Percentiles rank a stretch among this genome's conserved stretches.
Conservation (phyloP, 2,888 invertebrate species). For the Acrobasis consociella region DNA sequence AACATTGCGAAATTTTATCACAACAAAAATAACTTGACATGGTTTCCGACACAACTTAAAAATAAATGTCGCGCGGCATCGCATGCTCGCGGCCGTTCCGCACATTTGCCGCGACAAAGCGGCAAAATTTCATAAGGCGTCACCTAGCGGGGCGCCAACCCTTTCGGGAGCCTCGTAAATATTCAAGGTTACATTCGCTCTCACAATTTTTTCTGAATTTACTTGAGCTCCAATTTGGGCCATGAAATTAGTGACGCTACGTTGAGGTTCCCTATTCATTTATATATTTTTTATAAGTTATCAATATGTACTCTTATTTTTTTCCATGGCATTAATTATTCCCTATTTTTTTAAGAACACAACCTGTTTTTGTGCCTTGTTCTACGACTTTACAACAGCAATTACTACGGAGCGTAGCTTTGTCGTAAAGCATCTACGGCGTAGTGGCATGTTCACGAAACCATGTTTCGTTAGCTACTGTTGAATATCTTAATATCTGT, state of each 20-base stretch:
- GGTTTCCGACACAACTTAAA: slow-evolving; percentile 2
- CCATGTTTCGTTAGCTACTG: too few relatives aligned
- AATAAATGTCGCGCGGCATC: slow-evolving; percentile 6
- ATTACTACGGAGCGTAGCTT: too few relatives aligned
- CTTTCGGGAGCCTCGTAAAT: slow-evolving; percentile 67
- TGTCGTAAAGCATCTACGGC: too few relatives aligned
- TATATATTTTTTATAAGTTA: too few relatives aligned
- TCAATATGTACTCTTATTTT: too few relatives aligned
- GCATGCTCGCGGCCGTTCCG: slow-evolving; percentile 13
- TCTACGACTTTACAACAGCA: too few relatives aligned
- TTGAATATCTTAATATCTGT: too few relatives aligned
- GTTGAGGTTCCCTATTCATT: too few relatives aligned
- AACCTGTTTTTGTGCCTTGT: too few relatives aligned
- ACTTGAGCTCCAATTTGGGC: slow-evolving; percentile 48
- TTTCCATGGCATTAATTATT: too few relatives aligned
- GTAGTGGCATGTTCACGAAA: too few relatives aligned
- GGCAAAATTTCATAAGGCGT: slow-evolving; percentile 23
- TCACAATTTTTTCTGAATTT: slow-evolving; percentile 66
- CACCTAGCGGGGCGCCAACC: slow-evolving; percentile 42
- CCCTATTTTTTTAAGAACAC: too few relatives aligned
- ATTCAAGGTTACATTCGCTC: slow-evolving; percentile 67
- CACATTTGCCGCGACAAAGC: slow-evolving; percentile 16
- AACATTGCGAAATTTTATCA: neutral
- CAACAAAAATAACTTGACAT: neutral
- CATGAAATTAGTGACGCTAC: slow-evolving; percentile 37